Percentiles rank a stretch among this genome's conserved stretches.
phyloP scores from a whole-genome alignment of 2,113 vertebrate species.

The Calyptomena viridis region DNA sequence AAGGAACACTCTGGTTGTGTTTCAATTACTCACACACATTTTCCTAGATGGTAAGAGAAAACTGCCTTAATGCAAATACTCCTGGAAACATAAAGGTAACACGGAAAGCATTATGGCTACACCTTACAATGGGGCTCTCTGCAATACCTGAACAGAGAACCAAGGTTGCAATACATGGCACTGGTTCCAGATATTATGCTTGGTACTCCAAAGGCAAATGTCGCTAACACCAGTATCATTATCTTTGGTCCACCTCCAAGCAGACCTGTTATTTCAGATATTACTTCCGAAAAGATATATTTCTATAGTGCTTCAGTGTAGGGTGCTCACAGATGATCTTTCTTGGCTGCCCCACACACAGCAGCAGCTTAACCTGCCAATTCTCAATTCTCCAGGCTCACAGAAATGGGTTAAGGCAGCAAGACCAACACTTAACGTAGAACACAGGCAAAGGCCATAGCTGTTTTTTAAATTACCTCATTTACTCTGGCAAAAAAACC shows the following conservation, averaged over 20 bases:
- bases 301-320: not conserved
- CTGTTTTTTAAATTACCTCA: not conserved
- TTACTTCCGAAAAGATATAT: not conserved
- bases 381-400: not conserved
- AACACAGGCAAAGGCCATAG: not conserved
- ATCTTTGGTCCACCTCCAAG: not conserved
- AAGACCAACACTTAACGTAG: not conserved
- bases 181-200: not conserved
- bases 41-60: not conserved
- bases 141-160: not conserved
- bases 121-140: not conserved
- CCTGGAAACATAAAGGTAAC: not conserved
- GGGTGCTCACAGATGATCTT: not conserved
- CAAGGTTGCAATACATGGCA: not conserved
- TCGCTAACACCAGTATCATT: not conserved
- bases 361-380: not conserved
- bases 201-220: not conserved
- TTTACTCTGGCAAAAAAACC: not conserved
- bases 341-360: not conserved
- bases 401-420: not conserved
- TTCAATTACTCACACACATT: not conserved
- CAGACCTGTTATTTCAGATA: not conserved
- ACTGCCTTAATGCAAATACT: not conserved
- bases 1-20: not conserved
- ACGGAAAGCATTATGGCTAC: not conserved